These are phyloP conservation scores for Bradypodion pumilum DNA, from an alignment of 2,797 vertebrate species.

Conservation along the genomic window DNA sequence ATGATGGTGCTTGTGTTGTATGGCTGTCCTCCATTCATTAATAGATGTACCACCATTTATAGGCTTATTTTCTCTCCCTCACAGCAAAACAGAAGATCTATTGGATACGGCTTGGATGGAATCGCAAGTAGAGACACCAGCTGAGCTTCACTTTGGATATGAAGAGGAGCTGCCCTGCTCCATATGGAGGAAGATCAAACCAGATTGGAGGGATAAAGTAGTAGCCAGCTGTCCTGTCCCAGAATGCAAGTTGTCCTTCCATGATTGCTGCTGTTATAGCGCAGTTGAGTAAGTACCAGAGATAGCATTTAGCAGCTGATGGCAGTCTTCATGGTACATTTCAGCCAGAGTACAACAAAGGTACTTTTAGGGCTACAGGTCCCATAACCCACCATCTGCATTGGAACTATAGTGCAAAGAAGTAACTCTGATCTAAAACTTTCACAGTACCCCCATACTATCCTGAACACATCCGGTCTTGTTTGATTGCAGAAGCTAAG, in stretches of 20 bases:
- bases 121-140: background rate
- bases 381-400: too few relatives aligned
- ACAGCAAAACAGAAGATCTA: background rate
- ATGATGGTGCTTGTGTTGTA: background rate
- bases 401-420: too few relatives aligned
- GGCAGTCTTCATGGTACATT: too few relatives aligned
- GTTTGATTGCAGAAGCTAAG: too few relatives aligned
- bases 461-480: too few relatives aligned
- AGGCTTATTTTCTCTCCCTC: background rate
- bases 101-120: background rate
- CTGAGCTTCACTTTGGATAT: too few relatives aligned
- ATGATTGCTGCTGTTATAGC: slow-evolving; percentile 1
- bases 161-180: background rate
- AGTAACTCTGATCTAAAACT: too few relatives aligned
- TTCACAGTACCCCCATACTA: too few relatives aligned
- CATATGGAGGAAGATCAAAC: background rate
- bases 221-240: too few relatives aligned
- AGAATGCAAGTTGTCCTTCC: slow-evolving; percentile 5
- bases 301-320: background rate
- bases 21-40: background rate
- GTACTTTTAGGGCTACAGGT: too few relatives aligned
- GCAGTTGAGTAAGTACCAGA: slow-evolving; percentile 12
- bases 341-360: too few relatives aligned
- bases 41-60: background rate
- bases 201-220: background rate